Evolutionary conservation across 64 coral and sea anemone species (phyloP).

Genomic region (Stichodactyla helianthus): DNA sequence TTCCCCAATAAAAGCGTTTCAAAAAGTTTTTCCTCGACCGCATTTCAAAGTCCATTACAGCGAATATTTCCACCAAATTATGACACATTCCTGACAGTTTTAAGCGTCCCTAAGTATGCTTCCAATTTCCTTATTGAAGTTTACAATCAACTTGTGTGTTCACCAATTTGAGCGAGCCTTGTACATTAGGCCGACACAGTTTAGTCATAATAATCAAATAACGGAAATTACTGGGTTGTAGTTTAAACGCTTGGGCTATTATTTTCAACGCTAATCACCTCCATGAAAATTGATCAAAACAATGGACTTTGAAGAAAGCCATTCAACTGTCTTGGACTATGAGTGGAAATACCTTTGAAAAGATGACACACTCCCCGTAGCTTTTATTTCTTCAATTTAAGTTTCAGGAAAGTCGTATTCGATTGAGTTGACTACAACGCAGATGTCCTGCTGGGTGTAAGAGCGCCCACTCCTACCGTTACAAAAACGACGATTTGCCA

Average conservation of each 20-base stretch:
- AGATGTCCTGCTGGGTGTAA: neutral
- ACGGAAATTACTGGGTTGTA: conserved; percentile 2
- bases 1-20: neutral
- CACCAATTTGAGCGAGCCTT: neutral
- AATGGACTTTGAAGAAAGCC: neutral
- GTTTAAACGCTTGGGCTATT: neutral
- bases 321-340: neutral
- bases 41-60: neutral
- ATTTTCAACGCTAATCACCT: neutral
- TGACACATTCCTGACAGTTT: neutral
- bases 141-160: conserved; percentile 7
- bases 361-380: neutral
- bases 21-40: neutral
- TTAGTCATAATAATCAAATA: neutral
- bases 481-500: neutral
- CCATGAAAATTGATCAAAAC: neutral
- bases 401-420: neutral
- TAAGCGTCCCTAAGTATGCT: neutral
- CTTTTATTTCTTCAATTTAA: neutral
- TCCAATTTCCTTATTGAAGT: conserved; percentile 6
- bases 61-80: neutral
- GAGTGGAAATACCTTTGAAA: neutral
- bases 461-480: neutral
- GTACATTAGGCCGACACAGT: neutral
- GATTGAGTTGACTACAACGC: neutral